Conservation (phyloP, 2,797 vertebrate genomes). For the Onychomys leucogaster region DNA sequence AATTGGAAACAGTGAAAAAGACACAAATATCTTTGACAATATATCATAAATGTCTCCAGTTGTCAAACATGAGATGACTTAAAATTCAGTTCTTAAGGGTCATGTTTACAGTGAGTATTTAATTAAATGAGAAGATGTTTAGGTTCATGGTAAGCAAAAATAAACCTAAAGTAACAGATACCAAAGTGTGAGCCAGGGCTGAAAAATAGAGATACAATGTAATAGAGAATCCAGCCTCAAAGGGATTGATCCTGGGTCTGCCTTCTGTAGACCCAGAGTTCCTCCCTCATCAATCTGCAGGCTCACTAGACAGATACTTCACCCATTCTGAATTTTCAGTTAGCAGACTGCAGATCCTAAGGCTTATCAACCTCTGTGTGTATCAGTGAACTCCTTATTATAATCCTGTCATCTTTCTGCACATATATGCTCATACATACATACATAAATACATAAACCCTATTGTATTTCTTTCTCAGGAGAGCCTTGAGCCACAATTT, state of each 20-base stretch:
- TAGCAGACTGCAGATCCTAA: neutral
- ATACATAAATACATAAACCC: neutral
- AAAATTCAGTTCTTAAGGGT: neutral
- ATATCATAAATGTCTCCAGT: neutral
- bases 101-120: neutral
- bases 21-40: neutral
- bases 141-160: neutral
- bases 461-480: neutral
- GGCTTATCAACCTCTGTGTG: neutral
- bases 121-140: neutral
- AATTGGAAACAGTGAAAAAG: neutral
- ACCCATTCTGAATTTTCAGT: neutral
- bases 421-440: neutral
- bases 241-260: neutral
- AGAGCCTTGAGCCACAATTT: neutral
- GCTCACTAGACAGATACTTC: too few species aligned
- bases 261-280: neutral
- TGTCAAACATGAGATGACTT: neutral
- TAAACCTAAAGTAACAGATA: neutral
- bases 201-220: neutral
- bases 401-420: neutral
- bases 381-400: neutral
- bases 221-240: neutral
- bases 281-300: neutral
- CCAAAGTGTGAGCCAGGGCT: neutral